A percentile compares a stretch with the other conserved stretches of the same genome.
Conservation (phyloP, 2,113 vertebrate genomes). For the Nymphicus hollandicus region DNA sequence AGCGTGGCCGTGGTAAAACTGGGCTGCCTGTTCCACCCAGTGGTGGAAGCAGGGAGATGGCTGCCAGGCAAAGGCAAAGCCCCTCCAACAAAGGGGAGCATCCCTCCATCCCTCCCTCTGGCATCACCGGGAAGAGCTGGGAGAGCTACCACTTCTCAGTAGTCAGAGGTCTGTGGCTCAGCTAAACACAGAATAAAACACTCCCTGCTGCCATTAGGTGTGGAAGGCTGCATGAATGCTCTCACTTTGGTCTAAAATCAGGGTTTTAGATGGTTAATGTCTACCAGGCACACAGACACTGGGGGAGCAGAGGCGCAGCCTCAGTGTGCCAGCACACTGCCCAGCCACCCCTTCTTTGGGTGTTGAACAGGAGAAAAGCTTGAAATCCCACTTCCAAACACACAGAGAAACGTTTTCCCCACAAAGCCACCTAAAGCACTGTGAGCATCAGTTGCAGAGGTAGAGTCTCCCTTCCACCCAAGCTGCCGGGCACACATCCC, state of each 20-base stretch:
- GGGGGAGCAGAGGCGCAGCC: background rate
- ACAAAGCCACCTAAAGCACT: background rate
- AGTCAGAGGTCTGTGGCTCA: background rate
- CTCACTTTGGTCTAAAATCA: background rate
- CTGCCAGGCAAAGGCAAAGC: background rate
- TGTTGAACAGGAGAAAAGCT: background rate
- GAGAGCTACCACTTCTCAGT: background rate
- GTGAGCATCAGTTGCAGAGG: accelerated
- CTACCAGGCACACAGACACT: background rate
- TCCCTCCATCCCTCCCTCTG: background rate
- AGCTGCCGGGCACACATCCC: background rate
- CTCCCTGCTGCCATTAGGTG: accelerated
- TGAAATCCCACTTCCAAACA: background rate
- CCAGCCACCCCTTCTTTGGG: background rate
- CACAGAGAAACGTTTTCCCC: background rate
- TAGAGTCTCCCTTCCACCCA: accelerated
- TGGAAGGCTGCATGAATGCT: background rate
- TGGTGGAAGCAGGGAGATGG: constrained; percentile 19
- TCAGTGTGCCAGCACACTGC: accelerated
- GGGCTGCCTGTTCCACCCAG: constrained; percentile 61
- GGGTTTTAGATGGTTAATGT: background rate
- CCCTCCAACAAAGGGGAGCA: background rate
- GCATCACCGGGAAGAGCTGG: background rate
- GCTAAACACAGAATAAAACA: background rate
- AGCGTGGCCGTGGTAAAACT: constrained; percentile 5